Evolutionary conservation across 92 coral and sea anemone species (phyloP), one percentile per base, ranked within the genome.

Genomic region (Porites evermanni): DNA sequence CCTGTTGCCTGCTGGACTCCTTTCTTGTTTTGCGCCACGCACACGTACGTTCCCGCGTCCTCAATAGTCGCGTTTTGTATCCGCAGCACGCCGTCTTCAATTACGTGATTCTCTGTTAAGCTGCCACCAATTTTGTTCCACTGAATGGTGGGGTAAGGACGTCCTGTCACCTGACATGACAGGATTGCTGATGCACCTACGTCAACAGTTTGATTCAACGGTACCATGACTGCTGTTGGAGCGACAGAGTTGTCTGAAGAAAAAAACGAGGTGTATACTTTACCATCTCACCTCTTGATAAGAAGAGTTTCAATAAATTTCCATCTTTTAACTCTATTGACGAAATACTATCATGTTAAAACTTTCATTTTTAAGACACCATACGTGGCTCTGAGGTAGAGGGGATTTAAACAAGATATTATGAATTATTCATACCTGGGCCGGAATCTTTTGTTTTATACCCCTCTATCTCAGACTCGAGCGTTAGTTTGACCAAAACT

Each of bases 51-150:
- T 14, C 99, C 99, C 60, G 91, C 94, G 70, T 97, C 98, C 29
- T 89, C 84, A 74, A 80, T 80, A n/a, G 91, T 86, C 18, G 90
- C 86, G 75, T 94, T 86, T 4, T 61, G 89, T 71, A 97, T 91
- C 32, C 67, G 81, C 66, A 97, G 80, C 38, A 84, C 83, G 70
- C 89, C 92, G 74, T 78, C 88, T 32, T 86, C 70, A 64, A 91
- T 79, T 18, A 88, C 87, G 66, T 94, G 95, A 69, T 89, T 91
- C 23, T 84, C 84, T 32, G 82, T 77, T 47, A 97, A 84, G 53
- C 85, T 89, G 7, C 92, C 94, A 65, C 98, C 99, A 47, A 95
- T 93, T 71, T 94, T 93, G 83, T 74, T 95, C 99, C 99, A 97
- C 63, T 84, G 79, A 54, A 95, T 79, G 61, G 82, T 64, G 64